Evolutionary conservation across 2,797 vertebrate species (phyloP), one percentile per base, ranked within the genome.

Genomic region (Notolepis coatsorum): DNA sequence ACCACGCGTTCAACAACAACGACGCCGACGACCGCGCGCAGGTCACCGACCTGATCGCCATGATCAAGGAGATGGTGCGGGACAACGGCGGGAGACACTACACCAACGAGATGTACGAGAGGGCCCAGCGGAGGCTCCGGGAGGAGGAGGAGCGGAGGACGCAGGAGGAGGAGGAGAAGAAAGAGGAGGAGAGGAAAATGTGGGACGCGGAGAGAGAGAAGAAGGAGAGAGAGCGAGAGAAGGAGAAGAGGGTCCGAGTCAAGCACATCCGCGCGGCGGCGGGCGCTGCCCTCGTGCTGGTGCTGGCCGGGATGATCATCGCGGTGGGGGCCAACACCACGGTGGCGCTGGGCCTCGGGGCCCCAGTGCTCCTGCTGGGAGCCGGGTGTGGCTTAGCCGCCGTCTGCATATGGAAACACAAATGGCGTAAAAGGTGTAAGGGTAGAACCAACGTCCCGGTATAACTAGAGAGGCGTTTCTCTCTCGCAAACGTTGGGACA

Each of bases 1-100:
- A 90, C 77, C 91, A 92, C 0, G 76, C 86, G 43, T 88, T 93
- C 71, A 91, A 91, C 83, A 92, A 92, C 78, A 84, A 74, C 0
- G 84, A 92, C n/a, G 27, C 70, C 2, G 75, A 82, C 0, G 86
- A 92, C 60, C 61, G 27, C 1, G 1, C 24, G 0, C 91, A 93
- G 74, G 89, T 92, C 30, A 48, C n/a, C 2, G 84, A 87, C 65
- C 85, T 93, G 21, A 38, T 93, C 54, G 58, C 69, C 62, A 90
- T 89, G 86, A 67, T 91, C 58, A 81, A 85, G 42, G 79, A 84
- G 61, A 87, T 91, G 88, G 41, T 91, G 39, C 61, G 80, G 28
- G 86, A 88, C 2, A 92, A 92, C 0, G 84, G 81, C 0, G 86
- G 84, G 17, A 86, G 86, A n/a, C 79, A 90, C 70, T 92, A 91